Conservation (phyloP, 2,888 invertebrate genomes). For the Ctena decussata region DNA sequence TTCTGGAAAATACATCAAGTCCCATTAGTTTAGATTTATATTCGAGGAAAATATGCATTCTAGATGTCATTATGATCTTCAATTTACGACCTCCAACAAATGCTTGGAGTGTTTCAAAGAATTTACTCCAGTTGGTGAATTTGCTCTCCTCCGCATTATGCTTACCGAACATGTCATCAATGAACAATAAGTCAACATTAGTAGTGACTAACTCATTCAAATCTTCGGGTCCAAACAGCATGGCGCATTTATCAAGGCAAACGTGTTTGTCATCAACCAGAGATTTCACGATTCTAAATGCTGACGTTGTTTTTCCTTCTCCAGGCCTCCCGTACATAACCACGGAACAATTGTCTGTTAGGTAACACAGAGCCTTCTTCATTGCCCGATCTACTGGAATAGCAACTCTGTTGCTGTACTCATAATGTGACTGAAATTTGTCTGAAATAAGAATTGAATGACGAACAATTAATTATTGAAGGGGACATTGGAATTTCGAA, state of each 20-base stretch:
- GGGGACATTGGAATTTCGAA: too few species aligned
- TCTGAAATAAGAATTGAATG: neutral
- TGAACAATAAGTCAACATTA: neutral
- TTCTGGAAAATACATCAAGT: neutral
- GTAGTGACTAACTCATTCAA: neutral
- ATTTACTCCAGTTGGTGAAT: neutral
- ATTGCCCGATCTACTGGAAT: neutral
- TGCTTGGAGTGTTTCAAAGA: neutral
- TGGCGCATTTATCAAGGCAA: neutral
- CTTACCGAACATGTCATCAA: neutral
- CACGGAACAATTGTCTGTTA: neutral
- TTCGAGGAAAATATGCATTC: neutral
- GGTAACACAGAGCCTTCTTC: neutral
- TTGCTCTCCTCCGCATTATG: neutral
- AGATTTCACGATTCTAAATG: neutral
- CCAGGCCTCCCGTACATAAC: neutral
- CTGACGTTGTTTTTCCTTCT: neutral
- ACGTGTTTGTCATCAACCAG: neutral
- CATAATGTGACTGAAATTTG: neutral
- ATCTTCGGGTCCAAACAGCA: neutral
- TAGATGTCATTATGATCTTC: neutral
- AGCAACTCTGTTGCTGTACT: neutral
- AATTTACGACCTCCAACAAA: neutral
- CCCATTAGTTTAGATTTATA: neutral
- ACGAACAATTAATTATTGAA: too few species aligned